Evolutionary conservation across 53 echinoderm and acorn worm genomes (phyloP).

Genomic region (Astropecten irregularis): DNA sequence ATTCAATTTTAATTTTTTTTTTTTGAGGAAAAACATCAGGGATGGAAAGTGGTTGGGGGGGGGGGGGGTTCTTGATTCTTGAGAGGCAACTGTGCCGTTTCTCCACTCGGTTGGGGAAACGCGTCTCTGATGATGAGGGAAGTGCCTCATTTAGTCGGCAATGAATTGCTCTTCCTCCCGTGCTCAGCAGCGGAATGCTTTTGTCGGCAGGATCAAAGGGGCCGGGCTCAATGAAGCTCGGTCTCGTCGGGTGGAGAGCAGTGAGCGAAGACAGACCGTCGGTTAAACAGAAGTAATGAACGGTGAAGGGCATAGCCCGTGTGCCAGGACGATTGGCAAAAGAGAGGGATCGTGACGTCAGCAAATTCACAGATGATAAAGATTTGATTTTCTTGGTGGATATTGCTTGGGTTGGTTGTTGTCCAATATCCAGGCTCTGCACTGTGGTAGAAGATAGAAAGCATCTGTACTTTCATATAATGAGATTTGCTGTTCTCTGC

Average conservation of each 20-base stretch:
- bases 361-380: not conserved
- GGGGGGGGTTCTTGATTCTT: not conserved
- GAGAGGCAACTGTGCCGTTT: too few relatives aligned
- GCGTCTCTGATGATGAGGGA: constrained; percentile 28
- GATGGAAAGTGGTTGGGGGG: not conserved
- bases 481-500: too few relatives aligned
- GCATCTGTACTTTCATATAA: not conserved
- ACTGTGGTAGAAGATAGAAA: constrained; percentile 20
- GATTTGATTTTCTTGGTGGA: not conserved
- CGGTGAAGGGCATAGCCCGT: not conserved
- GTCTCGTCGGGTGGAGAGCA: constrained; percentile 13
- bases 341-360: constrained; percentile 6
- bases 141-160: constrained; percentile 52
- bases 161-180: constrained; percentile 48
- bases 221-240: constrained; percentile 38
- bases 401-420: not conserved
- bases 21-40: too few relatives aligned
- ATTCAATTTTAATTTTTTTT: too few relatives aligned
- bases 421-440: not conserved
- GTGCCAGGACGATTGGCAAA: not conserved
- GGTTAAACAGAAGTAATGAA: not conserved
- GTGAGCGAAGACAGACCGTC: not conserved
- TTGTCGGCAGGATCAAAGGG: constrained; percentile 44
- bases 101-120: not conserved
- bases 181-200: constrained; percentile 45